Conservation (phyloP, 1,140 invertebrate species). For the Cotesia typhae region DNA sequence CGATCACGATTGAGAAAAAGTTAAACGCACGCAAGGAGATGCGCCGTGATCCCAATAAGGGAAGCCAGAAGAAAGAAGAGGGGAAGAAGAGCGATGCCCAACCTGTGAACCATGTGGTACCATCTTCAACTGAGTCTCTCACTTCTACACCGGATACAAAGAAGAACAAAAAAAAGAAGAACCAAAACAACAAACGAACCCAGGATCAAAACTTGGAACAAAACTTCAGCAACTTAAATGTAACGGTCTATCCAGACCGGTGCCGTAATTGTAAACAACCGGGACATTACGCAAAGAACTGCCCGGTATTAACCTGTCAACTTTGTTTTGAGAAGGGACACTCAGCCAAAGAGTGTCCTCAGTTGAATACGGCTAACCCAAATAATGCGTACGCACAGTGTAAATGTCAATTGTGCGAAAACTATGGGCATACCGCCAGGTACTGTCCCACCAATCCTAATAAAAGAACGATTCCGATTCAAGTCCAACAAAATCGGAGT, state of each 20-base stretch:
- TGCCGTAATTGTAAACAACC: background rate
- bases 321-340: slow-evolving; percentile 15
- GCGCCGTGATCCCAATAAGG: too few species aligned
- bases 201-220: background rate
- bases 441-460: slow-evolving; percentile 1
- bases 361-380: slow-evolving; percentile 1
- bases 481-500: too few species aligned
- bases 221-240: background rate
- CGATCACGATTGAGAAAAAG: slow-evolving; percentile 13
- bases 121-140: too few species aligned
- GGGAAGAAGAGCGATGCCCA: background rate
- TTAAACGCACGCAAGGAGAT: background rate
- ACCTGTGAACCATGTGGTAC: slow-evolving; percentile 5
- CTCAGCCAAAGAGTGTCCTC: background rate
- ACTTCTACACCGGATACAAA: too few species aligned
- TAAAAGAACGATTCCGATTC: too few species aligned
- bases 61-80: background rate
- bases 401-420: slow-evolving; percentile 25
- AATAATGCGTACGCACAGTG: background rate
- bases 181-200: background rate
- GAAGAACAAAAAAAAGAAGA: background rate
- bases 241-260: background rate
- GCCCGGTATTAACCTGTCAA: slow-evolving; percentile 12
- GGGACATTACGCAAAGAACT: background rate
- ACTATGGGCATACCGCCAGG: slow-evolving; percentile 14